These are phyloP conservation scores for Lordiphosa clarofinis DNA, from an alignment of 1,140 invertebrate species.

Conservation along the genomic window DNA sequence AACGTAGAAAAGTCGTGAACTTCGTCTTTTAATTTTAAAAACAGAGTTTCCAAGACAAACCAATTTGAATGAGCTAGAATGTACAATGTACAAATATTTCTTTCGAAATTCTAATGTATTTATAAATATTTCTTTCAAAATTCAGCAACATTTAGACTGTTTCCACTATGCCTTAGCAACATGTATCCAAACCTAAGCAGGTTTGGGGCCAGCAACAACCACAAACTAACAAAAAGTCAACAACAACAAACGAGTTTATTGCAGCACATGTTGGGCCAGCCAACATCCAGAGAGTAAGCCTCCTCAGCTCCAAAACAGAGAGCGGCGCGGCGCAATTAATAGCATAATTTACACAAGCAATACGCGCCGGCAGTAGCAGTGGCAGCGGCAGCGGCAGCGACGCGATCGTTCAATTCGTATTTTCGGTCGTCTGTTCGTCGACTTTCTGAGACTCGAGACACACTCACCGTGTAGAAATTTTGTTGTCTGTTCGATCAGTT, in stretches of 20 bases:
- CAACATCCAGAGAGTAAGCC: constrained; percentile 21
- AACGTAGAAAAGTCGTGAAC: too few relatives aligned
- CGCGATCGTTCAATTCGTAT: constrained; percentile 26
- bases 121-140: too few relatives aligned
- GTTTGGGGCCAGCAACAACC: constrained; percentile 16
- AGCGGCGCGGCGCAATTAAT: constrained; percentile 35
- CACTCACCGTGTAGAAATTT: constrained; percentile 56
- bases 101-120: too few relatives aligned
- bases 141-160: too few relatives aligned
- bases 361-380: constrained; percentile 20
- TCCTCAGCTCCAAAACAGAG: constrained; percentile 2
- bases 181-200: constrained; percentile 29
- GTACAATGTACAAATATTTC: too few relatives aligned
- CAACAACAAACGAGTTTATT: constrained; percentile 57
- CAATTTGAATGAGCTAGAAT: too few relatives aligned
- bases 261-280: constrained; percentile 57
- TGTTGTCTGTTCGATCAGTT: constrained; percentile 71
- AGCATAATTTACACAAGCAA: constrained; percentile 62
- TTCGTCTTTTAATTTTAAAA: too few relatives aligned
- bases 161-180: constrained; percentile 20
- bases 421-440: constrained; percentile 28
- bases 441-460: constrained; percentile 39
- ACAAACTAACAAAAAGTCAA: constrained; percentile 25
- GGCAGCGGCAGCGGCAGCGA: constrained; percentile 9
- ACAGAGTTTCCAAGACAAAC: too few relatives aligned